Conservation (phyloP, 2,113 vertebrate species). For the Donacobius atricapilla region DNA sequence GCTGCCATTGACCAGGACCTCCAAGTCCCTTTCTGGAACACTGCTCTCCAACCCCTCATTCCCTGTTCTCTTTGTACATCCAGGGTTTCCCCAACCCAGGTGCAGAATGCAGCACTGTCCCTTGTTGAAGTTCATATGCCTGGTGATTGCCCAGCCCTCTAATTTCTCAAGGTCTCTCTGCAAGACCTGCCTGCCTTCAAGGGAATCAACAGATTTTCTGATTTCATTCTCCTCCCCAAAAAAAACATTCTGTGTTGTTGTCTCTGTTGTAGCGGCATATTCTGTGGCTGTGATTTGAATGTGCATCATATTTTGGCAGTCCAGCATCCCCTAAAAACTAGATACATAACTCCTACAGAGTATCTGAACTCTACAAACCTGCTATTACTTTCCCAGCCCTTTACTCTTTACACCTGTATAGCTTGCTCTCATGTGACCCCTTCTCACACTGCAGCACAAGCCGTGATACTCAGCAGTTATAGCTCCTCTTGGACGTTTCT, state of each 20-base stretch:
- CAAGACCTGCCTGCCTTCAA: neutral
- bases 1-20: fast-evolving
- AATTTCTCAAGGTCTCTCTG: neutral
- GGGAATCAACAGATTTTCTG: neutral
- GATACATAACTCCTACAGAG: neutral
- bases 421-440: fast-evolving
- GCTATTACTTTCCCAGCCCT: neutral
- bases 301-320: neutral
- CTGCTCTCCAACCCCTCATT: neutral
- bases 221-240: neutral
- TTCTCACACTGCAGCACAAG: neutral
- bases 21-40: neutral
- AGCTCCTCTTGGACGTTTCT: neutral
- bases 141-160: neutral
- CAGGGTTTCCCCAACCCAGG: no score
- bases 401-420: neutral
- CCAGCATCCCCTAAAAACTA: neutral
- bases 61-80: neutral
- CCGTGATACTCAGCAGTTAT: neutral
- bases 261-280: neutral
- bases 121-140: neutral
- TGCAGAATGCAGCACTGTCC: neutral
- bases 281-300: neutral
- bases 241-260: neutral
- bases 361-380: neutral